Conservation (phyloP, 2,113 vertebrate species). For the Polyodon spathula region DNA sequence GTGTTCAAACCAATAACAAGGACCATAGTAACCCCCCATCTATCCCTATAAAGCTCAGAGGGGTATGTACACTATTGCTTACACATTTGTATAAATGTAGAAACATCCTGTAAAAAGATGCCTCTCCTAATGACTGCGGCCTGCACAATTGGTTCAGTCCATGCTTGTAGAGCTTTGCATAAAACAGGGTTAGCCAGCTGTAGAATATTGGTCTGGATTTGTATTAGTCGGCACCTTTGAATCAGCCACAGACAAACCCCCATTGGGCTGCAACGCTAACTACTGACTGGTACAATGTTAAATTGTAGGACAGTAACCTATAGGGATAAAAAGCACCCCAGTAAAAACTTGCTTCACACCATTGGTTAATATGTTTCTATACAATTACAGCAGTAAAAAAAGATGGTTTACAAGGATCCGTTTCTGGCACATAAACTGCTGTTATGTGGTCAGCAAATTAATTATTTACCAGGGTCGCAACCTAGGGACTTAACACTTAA, state of each 20-base stretch:
- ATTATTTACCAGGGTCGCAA: slow-evolving; percentile 3
- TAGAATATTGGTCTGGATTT: not conserved
- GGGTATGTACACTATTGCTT: not conserved
- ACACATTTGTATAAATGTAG: not conserved
- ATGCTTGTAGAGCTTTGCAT: too few relatives aligned
- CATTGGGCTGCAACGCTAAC: not conserved
- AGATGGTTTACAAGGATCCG: not conserved
- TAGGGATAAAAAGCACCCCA: not conserved
- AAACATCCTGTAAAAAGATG: too few relatives aligned
- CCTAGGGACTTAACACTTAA: not conserved
- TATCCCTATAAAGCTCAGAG: not conserved
- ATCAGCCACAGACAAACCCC: not conserved
- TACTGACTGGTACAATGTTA: not conserved
- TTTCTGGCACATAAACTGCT: not conserved
- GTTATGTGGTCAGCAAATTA: not conserved
- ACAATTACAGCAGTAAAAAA: not conserved
- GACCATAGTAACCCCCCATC: not conserved
- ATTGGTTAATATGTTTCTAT: not conserved
- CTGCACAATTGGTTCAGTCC: too few relatives aligned
- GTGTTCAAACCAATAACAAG: not conserved
- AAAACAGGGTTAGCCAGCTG: not conserved
- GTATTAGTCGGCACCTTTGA: not conserved
- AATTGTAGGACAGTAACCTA: not conserved
- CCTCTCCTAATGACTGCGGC: too few relatives aligned
- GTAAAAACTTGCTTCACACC: not conserved